Conservation (phyloP, 2,888 invertebrate genomes). For the Lycaena phlaeas region DNA sequence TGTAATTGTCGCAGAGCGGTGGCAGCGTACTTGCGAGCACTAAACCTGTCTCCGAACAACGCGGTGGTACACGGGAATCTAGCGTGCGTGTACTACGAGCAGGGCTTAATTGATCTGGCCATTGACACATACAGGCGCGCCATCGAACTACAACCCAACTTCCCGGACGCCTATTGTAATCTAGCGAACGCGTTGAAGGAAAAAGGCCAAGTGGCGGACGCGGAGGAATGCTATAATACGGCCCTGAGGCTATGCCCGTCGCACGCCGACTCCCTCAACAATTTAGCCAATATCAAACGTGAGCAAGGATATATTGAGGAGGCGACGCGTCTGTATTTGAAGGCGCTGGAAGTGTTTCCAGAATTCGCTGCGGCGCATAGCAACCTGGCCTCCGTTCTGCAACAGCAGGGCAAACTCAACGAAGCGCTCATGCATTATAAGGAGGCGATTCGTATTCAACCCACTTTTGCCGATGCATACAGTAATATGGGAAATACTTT, state of each 20-base stretch:
- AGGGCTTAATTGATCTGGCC: conserved; percentile 98
- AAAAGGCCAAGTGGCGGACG: conserved; percentile 95
- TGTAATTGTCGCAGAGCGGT: too few relatives aligned
- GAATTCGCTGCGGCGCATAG: conserved; percentile 99
- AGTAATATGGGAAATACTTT: conserved; percentile 99
- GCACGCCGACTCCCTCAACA: conserved; percentile 98
- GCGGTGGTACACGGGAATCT: conserved; percentile 99
- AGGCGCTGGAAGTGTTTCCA: conserved; percentile 94
- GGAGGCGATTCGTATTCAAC: conserved; percentile 98
- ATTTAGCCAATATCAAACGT: conserved; percentile 98
- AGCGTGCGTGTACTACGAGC: conserved; percentile 99
- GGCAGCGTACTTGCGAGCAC: conserved; percentile 96
- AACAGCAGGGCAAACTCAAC: conserved; percentile 97
- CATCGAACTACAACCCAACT: conserved; percentile 98
- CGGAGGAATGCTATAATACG: conserved; percentile 98
- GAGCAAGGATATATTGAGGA: conserved; percentile 99
- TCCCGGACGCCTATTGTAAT: conserved; percentile 99
- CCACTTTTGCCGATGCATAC: conserved; percentile 99
- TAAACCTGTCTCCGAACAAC: conserved; percentile 98
- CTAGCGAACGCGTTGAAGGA: conserved; percentile 99
- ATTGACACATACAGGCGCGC: conserved; percentile 98
- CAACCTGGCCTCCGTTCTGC: conserved; percentile 97
- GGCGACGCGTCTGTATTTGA: conserved; percentile 95
- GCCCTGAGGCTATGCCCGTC: conserved; percentile 95
- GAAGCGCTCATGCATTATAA: conserved; percentile 99